Evolutionary conservation across 1,140 invertebrate species (phyloP), one percentile per base, ranked within the genome.

Genomic region (Drosophila truncata): DNA sequence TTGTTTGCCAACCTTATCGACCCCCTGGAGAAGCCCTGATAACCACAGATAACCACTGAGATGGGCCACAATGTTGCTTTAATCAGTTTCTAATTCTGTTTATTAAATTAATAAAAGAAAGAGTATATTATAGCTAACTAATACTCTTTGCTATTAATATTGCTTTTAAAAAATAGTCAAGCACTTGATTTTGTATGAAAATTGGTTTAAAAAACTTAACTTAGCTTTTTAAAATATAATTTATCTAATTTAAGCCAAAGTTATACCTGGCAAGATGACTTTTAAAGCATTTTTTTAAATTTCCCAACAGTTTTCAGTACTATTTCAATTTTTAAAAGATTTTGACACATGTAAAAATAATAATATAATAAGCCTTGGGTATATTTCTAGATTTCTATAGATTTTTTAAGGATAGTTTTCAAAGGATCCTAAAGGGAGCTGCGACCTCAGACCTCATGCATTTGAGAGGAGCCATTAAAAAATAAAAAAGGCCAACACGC

Each of bases 401-500:
- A 4, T 47, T 25, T 23, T 4, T 46, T 14, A 2, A 18, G 50
- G 50, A 54, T 54, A 35, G 29, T 23, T 25, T 47, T 25, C 23
- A 4, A 25, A 25, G 7, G 7, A 44, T 25, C 2, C 4, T 25
- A 1, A 16, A 14, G 44, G 4, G 3, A 25, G 14, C 44, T 16
- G 8, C 8, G 8, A 16, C 44, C 44, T 8, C 1, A 7, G 44
- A 16, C 14, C 14, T 20, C 37, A 58, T 27, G 54, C 42, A 71
- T 41, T 59, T 39, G 44, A 77, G 54, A 42, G 41, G 52, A 14
- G 39, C 60, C 55, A 76, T 66, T 77, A 76, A 77, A 47, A 8
- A 76, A 77, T 25, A 8, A 46, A 66, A 42, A 25, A 55, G 27
- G 50, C 71, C 71, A 76, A 49, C 74, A 77, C 73, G 74, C 73